Conservation (phyloP, 2,113 vertebrate genomes). For the Triplophysa tibetana region DNA sequence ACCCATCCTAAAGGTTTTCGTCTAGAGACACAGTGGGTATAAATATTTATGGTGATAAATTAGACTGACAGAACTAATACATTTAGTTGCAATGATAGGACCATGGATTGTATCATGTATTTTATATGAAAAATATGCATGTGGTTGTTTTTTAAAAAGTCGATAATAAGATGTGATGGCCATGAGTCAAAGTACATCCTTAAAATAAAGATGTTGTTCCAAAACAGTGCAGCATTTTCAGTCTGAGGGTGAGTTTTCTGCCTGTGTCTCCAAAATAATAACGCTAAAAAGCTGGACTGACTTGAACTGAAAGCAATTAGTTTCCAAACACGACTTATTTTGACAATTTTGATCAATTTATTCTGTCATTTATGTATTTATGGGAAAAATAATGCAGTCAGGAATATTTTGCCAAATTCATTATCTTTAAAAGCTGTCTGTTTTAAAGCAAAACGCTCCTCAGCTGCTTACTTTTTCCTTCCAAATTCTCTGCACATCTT, state of each 20-base stretch:
- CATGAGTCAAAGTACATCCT: neutral
- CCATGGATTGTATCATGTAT: neutral
- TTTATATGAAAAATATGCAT: slow-evolving; percentile 11
- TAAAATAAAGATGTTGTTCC: neutral
- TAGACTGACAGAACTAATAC: neutral
- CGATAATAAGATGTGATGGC: neutral
- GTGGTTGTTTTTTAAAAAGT: neutral
- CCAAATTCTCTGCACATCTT: slow-evolving; percentile 24
- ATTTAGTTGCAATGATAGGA: neutral
- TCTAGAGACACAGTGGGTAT: neutral
- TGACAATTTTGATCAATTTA: slow-evolving; percentile 1
- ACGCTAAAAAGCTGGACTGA: neutral
- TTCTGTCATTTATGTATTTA: neutral
- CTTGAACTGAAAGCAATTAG: neutral
- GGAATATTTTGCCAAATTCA: neutral
- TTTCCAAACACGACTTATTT: neutral
- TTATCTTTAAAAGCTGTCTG: neutral
- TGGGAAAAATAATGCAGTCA: neutral
- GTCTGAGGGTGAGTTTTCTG: neutral
- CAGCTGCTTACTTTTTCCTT: slow-evolving; percentile 25
- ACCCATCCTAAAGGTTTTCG: neutral
- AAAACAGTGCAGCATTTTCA: neutral
- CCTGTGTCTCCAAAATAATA: neutral
- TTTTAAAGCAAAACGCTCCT: neutral
- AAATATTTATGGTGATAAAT: neutral